Percentiles rank a stretch among this genome's conserved stretches.
These are phyloP conservation scores for Portunus trituberculatus DNA, from an alignment of 1,140 invertebrate genomes.

Conservation along the genomic window DNA sequence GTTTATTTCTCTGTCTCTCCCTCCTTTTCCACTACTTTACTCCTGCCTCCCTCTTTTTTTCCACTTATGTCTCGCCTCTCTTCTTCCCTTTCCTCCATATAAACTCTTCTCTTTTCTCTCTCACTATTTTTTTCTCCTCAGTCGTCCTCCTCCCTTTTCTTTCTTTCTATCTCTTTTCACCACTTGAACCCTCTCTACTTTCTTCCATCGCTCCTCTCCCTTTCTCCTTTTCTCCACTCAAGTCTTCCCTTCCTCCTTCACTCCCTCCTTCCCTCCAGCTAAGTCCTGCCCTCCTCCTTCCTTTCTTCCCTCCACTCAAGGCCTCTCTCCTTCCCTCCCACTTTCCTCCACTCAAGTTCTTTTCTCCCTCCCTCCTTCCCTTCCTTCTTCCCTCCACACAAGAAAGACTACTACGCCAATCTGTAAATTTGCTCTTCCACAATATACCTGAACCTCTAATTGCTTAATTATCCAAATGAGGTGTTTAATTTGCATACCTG, in stretches of 20 bases:
- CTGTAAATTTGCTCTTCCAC: not conserved
- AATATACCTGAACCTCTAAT: not conserved
- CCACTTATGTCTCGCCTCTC: too few relatives aligned
- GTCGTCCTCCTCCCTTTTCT: too few relatives aligned
- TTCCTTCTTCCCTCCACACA: not conserved
- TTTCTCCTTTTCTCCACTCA: not conserved
- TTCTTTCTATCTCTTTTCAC: too few relatives aligned
- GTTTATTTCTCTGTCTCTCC: too few relatives aligned
- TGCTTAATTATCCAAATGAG: conserved; percentile 23
- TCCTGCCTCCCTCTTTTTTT: too few relatives aligned
- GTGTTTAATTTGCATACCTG: not conserved
- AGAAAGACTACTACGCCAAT: not conserved
- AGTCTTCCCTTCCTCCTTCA: not conserved
- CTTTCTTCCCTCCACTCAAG: not conserved
- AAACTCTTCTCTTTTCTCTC: too few relatives aligned
- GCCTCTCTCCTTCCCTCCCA: not conserved
- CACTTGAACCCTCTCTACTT: too few relatives aligned
- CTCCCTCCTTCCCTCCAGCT: not conserved
- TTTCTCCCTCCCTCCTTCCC: not conserved
- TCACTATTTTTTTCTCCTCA: too few relatives aligned
- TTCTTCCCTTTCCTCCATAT: too few relatives aligned
- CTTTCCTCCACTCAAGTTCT: not conserved
- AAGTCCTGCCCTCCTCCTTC: not conserved
- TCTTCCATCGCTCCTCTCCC: not conserved
- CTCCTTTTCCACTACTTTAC: too few relatives aligned